Conservation (phyloP, 2,113 vertebrate species). For the Gila orcuttii region DNA sequence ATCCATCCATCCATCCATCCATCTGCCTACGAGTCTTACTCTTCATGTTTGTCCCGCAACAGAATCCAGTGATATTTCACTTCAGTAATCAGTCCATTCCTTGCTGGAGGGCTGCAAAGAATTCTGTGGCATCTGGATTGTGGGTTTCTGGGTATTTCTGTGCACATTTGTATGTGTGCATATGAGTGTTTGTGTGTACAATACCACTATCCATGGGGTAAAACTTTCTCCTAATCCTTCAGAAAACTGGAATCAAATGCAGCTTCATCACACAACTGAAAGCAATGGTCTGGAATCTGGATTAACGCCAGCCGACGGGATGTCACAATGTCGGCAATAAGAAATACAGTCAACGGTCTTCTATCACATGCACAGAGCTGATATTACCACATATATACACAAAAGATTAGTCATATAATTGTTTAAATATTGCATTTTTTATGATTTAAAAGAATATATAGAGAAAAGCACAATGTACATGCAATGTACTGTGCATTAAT, state of each 20-base stretch:
- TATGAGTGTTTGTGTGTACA: slow-evolving; percentile 2
- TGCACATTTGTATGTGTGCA: neutral
- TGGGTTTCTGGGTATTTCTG: slow-evolving; percentile 12
- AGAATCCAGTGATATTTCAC: neutral
- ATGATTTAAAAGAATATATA: neutral
- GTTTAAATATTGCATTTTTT: neutral
- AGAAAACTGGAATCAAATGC: slow-evolving; percentile 19
- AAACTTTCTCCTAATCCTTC: neutral
- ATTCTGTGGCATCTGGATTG: slow-evolving; percentile 51
- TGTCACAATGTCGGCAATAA: neutral
- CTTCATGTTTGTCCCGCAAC: neutral
- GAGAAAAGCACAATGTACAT: neutral
- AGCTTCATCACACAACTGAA: slow-evolving; percentile 11
- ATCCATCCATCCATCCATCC: neutral
- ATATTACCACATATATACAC: neutral
- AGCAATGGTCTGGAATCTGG: neutral
- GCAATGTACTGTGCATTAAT: too few relatives aligned
- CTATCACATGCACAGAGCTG: neutral
- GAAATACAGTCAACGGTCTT: neutral
- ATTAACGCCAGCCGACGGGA: neutral
- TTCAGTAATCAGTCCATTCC: neutral
- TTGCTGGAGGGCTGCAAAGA: slow-evolving; percentile 40
- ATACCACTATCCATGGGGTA: neutral
- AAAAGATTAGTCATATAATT: neutral
- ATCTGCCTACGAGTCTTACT: neutral